Percentiles rank a stretch among this genome's conserved stretches.
phyloP scores from a whole-genome alignment of 2,797 vertebrate genomes.

The Nyctibius grandis region DNA sequence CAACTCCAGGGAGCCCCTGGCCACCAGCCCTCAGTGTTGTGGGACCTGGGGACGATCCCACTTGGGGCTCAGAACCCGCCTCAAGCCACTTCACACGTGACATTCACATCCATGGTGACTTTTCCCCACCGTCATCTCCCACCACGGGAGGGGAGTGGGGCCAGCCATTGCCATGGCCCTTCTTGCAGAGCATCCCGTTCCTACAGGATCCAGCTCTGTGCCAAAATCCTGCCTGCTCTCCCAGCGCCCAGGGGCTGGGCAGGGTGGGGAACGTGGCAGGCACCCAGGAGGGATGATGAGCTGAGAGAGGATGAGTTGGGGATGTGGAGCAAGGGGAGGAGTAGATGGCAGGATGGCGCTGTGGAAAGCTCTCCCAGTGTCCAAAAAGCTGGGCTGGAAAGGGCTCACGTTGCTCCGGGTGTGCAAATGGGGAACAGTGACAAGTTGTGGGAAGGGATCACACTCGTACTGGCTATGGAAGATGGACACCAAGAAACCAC shows the following conservation, averaged over 20 bases:
- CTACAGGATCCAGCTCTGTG: neutral
- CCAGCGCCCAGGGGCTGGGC: neutral
- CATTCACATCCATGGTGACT: neutral
- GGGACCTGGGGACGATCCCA: neutral
- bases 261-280: neutral
- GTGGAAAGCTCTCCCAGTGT: neutral
- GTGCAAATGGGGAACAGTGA: neutral
- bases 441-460: neutral
- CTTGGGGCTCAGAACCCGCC: neutral
- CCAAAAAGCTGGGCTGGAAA: neutral
- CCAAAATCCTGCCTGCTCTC: neutral
- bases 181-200: neutral
- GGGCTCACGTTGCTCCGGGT: fast-evolving
- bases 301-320: neutral
- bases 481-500: neutral
- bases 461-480: fast-evolving
- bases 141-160: fast-evolving
- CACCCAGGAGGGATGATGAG: neutral
- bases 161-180: fast-evolving
- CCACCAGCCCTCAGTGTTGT: neutral
- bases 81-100: neutral
- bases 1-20: neutral
- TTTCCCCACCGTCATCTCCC: fast-evolving
- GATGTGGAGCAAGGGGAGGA: neutral
- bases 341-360: fast-evolving